Base-by-base conservation (phyloP, 1,140 invertebrate species). In the Leptinotarsa undecemlineata region DNA sequence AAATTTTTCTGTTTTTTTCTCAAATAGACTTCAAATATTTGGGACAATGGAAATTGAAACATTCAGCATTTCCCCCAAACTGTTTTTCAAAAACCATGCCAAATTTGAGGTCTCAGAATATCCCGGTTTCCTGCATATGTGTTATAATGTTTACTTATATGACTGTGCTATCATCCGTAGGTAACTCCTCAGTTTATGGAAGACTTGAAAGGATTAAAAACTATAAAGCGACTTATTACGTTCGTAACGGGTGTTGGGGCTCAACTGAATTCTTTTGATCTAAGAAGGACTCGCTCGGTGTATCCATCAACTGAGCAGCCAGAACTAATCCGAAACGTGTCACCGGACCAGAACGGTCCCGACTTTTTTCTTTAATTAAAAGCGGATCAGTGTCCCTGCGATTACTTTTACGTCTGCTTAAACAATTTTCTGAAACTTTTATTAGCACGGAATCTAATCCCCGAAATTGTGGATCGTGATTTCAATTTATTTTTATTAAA, bases 351-450 rank as follows among this genome's bases (percentile, higher is more conserved):
- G 33, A 42, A 42, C 33, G 8, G 33, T 42, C 66, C 13, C 66
- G 42, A 21, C 42, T 68, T 68, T 68, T 66, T 66, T 68, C 66
- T 68, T 68, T 71, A 71, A 61, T 71, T 63, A 72, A 72, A 72
- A 62, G 33, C 60, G 70, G 70, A 72, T 72, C 70, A 72, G 57
- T 72, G 70, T 72, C 70, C 62, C 61, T 60, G 57, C 57, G 21
- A 62, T 72, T 72, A 57, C 70, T 62, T 51, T 72, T 62, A 61
- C 60, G 47, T 19, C 17, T 72, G 61, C 70, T 72, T 72, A 72
- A 72, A 72, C 70, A 63, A 72, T 72, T 72, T 72, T 62, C 61
- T 68, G 26, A 33, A 60, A 72, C 70, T 68, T 68, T 68, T 68
- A 68, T 68, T 68, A 47, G 66, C 66, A 14, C n/a, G 15, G n/a